These are phyloP conservation scores for Bujurquina vittata DNA, from an alignment of 2,113 vertebrate genomes.

Conservation along the genomic window DNA sequence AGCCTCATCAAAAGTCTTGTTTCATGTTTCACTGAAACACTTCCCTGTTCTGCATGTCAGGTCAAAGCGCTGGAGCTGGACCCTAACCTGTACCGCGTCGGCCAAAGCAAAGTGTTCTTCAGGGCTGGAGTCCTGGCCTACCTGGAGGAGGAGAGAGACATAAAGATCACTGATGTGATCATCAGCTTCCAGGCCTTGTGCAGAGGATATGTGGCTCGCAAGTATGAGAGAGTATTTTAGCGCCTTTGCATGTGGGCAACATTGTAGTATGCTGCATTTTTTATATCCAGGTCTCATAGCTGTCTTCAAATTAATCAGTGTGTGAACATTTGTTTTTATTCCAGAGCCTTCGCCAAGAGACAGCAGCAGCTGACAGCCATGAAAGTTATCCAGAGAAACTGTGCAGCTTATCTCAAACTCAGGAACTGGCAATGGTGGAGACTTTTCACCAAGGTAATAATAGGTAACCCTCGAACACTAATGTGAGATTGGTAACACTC, in stretches of 20 bases:
- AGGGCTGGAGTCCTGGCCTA: slow-evolving; percentile 96
- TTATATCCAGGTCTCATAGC: background rate
- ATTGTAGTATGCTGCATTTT: background rate
- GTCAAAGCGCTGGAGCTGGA: slow-evolving; percentile 96
- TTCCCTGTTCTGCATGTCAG: slow-evolving; percentile 68
- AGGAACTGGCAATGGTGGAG: slow-evolving; percentile 99
- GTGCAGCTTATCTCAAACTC: slow-evolving; percentile 96
- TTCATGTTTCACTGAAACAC: background rate
- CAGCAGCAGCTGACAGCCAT: slow-evolving; percentile 97
- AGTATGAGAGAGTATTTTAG: slow-evolving; percentile 75
- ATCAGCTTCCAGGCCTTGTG: slow-evolving; percentile 98
- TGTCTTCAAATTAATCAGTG: background rate
- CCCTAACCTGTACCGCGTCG: slow-evolving; percentile 93
- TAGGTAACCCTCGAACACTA: too few relatives aligned
- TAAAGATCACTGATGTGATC: slow-evolving; percentile 98
- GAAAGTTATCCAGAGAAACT: slow-evolving; percentile 98
- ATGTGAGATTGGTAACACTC: too few relatives aligned
- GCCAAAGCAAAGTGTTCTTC: slow-evolving; percentile 99
- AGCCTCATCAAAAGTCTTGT: background rate
- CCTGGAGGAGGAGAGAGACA: slow-evolving; percentile 95
- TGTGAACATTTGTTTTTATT: background rate
- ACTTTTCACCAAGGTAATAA: slow-evolving; percentile 93
- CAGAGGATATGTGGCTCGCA: slow-evolving; percentile 94
- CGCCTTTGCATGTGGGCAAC: background rate
- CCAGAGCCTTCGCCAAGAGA: slow-evolving; percentile 92